Evolutionary conservation across 1,140 invertebrate genomes (phyloP), one percentile per base, ranked within the genome.

Genomic region (Pogonomyrmex californicus): DNA sequence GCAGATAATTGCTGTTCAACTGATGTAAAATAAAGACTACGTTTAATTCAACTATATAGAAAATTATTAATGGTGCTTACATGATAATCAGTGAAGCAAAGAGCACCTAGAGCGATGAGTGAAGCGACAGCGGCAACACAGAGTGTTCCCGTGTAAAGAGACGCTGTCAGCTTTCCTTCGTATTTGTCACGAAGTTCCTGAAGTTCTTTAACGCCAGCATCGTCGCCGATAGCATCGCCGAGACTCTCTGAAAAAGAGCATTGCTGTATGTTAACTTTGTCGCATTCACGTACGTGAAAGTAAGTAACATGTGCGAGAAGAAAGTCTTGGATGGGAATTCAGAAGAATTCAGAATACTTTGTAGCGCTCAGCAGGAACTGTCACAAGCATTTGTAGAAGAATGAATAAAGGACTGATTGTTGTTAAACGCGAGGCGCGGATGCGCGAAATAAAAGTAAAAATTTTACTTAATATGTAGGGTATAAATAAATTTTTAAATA

Each of bases 151-250:
- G 92, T 93, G 76, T 95, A 95, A 54, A 95, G 93, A 44, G 94
- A 94, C 33, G 92, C 93, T 44, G 94, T 94, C 85, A 95, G 90
- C 76, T 94, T 95, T 3, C 94, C 95, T 79, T 95, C 95, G 78
- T 95, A 95, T 85, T 93, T 94, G 82, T 93, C 92, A 5, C 94
- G 92, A 75, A 95, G 92, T 87, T 95, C 91, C 81, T 93, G 91
- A 63, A 95, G 88, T 90, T 95, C 94, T 70, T 95, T 92, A 7
- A 91, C 92, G 1, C 83, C 77, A 33, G 54, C 87, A 63, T 92
- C 93, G 49, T 92, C 92, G 38, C 65, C 68, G 1, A 60, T 85
- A 49, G 78, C 75, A 10, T 92, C 87, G 30, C 89, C 78, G 2
- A 90, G 87, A 79, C 88, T 90, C n/a, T 92, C 93, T 93, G 77